Percentiles rank a stretch among this genome's conserved stretches.
Conservation (phyloP, 30 jellyfish, hydroid and myxozoan species). For the Catostylus mosaicus region DNA sequence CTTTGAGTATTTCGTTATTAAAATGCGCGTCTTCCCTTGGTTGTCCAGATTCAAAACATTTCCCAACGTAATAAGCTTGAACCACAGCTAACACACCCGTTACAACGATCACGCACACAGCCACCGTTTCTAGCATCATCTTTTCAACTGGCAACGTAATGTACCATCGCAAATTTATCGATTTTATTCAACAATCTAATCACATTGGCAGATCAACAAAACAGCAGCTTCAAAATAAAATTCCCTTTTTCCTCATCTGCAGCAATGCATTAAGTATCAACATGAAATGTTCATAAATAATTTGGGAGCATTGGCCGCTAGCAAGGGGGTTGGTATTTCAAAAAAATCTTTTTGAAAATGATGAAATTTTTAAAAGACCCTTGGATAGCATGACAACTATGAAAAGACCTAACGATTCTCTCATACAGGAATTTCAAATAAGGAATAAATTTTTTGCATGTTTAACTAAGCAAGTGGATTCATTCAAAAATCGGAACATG, state of each 20-base stretch:
- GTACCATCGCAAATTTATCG: not conserved
- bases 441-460: too few species aligned
- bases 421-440: too few species aligned
- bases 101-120: constrained; percentile 75
- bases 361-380: too few species aligned
- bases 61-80: constrained; percentile 79
- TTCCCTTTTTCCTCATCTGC: not conserved
- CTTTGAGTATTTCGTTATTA: constrained; percentile 68
- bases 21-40: constrained; percentile 85
- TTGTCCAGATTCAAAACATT: constrained; percentile 78
- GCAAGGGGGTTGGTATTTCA: too few species aligned
- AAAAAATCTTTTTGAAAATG: too few species aligned
- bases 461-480: too few species aligned
- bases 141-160: not conserved
- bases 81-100: constrained; percentile 79
- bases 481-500: too few species aligned
- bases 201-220: too few species aligned
- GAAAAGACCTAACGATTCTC: too few species aligned
- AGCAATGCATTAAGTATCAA: not conserved
- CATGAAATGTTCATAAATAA: not conserved
- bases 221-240: not conserved
- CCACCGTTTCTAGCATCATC: constrained; percentile 78
- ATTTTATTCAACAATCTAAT: too few species aligned
- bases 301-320: not conserved
- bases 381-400: too few species aligned